Evolutionary conservation across 2,113 vertebrate species (phyloP), one percentile per base, ranked within the genome.

Genomic region (Fregata magnificens): DNA sequence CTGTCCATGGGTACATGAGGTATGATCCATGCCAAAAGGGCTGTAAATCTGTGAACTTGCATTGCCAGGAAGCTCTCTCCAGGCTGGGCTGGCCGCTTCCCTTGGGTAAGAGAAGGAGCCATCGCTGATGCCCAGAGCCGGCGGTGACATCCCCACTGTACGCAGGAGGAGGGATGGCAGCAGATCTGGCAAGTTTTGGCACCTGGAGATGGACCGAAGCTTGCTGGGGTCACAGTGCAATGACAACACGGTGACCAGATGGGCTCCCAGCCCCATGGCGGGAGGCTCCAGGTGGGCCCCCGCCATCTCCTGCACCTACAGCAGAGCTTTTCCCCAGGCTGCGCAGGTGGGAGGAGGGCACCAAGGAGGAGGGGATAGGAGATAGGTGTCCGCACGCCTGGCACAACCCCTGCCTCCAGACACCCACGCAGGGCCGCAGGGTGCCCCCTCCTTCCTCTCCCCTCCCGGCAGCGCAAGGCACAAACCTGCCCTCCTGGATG

Each of bases 71-170:
- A 82, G 50, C 20, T 69, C 36, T 12, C 38, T 67, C 13, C 82
- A 56, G 74, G 16, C 38, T 20, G 29, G 50, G 24, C 31, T 82
- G 45, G 18, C 10, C 18, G 0, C 16, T 56, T 34, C 21, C 13
- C 50, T 9, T 2, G 17, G 34, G 13, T 29, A 45, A 44, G 38
- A 29, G 34, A 65, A 70, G 66, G 16, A 72, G 47, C 12, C 25
- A 12, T 11, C 17, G 20, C 22, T 34, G 32, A 14, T 6, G 25
- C 13, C 69, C 69, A 78, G 63, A 65, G 67, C 34, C 2, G 2
- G 45, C 12, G 2, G 40, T 22, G 25, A 11, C 36, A 20, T 25
- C 45, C 36, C 49, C 0, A 0, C 28, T 11, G 36, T 0, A 0
- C 13, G 9, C 82, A 34, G 73, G 36, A 62, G 20, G 19, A 87